Conservation (phyloP, 2,797 vertebrate species). For the Spinus olivaceus region DNA sequence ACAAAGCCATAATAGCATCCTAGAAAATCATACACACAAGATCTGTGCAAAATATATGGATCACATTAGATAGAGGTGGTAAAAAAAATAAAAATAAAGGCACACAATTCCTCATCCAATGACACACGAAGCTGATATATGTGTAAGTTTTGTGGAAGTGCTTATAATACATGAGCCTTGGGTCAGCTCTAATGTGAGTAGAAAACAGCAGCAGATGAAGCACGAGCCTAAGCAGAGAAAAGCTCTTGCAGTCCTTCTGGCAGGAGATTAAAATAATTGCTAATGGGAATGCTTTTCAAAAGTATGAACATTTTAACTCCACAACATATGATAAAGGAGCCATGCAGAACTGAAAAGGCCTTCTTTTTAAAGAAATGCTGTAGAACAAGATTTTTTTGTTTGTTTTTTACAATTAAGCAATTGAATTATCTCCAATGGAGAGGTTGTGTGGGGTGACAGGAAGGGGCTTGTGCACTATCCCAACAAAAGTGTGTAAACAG, state of each 20-base stretch:
- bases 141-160: neutral
- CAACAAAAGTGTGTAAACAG: neutral
- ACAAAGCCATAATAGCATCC: neutral
- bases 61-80: neutral
- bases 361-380: neutral
- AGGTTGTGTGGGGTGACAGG: neutral
- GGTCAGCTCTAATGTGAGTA: neutral
- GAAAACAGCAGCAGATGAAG: neutral
- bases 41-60: neutral
- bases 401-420: neutral
- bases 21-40: neutral
- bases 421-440: neutral
- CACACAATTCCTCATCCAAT: neutral
- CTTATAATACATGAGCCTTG: neutral
- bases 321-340: neutral
- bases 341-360: neutral
- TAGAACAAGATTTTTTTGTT: neutral
- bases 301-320: neutral
- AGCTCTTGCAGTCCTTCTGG: neutral
- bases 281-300: neutral
- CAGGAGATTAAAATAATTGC: constrained; percentile 7
- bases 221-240: neutral
- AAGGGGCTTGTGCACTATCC: neutral
- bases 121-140: neutral
- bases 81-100: neutral